phyloP scores from a whole-genome alignment of 2,797 vertebrate genomes.

The Propithecus perrieri region DNA sequence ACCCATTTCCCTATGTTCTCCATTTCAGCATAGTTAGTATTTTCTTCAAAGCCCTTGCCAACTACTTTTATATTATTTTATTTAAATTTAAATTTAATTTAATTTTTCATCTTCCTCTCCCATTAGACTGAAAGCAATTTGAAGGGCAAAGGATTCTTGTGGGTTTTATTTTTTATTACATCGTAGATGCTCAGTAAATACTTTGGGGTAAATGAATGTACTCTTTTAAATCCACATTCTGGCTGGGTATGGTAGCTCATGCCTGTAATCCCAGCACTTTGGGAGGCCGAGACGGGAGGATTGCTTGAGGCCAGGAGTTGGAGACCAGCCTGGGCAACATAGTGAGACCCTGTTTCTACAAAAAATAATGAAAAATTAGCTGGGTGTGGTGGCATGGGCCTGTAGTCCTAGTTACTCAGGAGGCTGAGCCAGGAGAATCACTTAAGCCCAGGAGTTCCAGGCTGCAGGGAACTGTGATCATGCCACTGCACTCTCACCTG shows the following conservation, averaged over 20 bases:
- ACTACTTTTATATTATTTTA: background rate
- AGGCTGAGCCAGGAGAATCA: background rate
- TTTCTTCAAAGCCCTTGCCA: background rate
- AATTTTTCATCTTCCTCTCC: background rate
- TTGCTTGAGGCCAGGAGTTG: background rate
- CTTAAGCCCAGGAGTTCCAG: background rate
- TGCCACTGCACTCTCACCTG: background rate
- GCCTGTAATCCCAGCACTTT: background rate
- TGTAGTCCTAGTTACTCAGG: background rate
- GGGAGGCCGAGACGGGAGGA: background rate
- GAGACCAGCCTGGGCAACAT: background rate
- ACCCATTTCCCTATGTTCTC: background rate
- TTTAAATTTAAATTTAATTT: background rate
- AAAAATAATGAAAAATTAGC: background rate
- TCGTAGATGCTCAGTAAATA: background rate
- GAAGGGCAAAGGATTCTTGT: background rate
- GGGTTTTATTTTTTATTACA: background rate
- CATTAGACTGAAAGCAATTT: background rate
- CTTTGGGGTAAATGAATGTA: background rate
- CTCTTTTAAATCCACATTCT: background rate
- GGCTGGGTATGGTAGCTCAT: background rate
- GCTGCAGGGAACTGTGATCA: background rate
- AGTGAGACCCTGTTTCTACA: background rate
- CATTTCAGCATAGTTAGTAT: background rate
- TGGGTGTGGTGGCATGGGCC: background rate